Evolutionary conservation across 2,888 invertebrate genomes (phyloP).

Genomic region (Drosophila flavopinicola): DNA sequence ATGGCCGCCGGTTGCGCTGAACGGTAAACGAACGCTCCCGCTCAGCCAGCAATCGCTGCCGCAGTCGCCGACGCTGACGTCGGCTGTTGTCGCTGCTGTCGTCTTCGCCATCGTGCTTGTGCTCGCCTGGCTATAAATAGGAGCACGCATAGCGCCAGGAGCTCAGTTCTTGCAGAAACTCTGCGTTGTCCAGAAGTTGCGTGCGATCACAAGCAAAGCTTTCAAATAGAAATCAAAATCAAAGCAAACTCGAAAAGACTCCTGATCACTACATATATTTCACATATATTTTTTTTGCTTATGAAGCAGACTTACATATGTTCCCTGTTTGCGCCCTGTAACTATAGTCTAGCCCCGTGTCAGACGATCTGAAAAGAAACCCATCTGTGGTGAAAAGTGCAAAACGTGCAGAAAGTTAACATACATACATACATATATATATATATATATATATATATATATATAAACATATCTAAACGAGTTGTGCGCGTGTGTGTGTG

Average conservation of each 20-base stretch:
- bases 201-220: conserved; percentile 11
- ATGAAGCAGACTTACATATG: conserved; percentile 14
- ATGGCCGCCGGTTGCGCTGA: conserved; percentile 37
- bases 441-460: background rate
- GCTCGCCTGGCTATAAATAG: conserved; percentile 75
- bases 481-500: conserved; percentile 6
- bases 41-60: conserved; percentile 12
- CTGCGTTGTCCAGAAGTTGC: conserved; percentile 67
- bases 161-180: conserved; percentile 80
- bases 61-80: conserved; percentile 14
- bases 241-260: conserved; percentile 11
- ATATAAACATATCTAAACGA: conserved; percentile 11
- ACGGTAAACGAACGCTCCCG: conserved; percentile 34
- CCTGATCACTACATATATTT: conserved; percentile 4
- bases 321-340: conserved; percentile 10
- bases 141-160: conserved; percentile 52
- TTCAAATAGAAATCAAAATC: conserved; percentile 8
- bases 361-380: background rate
- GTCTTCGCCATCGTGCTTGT: conserved; percentile 9
- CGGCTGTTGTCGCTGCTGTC: background rate
- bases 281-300: background rate
- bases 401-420: conserved; percentile 27
- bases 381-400: conserved; percentile 33
- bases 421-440: background rate
- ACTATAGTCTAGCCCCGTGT: background rate